Percentiles rank a stretch among this genome's conserved stretches.
Conservation (phyloP, 2,888 invertebrate species). For the Colostygia pectinataria region DNA sequence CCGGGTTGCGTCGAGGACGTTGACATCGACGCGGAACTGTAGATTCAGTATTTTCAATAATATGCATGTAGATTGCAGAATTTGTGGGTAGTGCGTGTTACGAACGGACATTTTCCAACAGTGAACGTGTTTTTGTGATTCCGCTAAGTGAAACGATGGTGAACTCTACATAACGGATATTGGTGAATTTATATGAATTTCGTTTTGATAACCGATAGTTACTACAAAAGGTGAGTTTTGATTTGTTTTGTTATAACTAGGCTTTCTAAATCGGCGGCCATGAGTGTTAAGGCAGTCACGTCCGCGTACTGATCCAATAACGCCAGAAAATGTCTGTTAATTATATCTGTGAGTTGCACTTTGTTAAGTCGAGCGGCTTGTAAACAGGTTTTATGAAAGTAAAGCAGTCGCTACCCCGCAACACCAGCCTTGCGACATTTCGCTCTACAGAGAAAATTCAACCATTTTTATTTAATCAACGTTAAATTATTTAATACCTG, state of each 20-base stretch:
- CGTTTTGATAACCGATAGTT: slow-evolving; percentile 50
- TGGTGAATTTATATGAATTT: slow-evolving; percentile 58
- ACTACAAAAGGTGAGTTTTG: slow-evolving; percentile 64
- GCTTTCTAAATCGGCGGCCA: slow-evolving; percentile 79
- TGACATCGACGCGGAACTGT: slow-evolving; percentile 65
- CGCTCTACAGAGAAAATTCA: slow-evolving; percentile 56
- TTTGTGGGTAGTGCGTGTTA: slow-evolving; percentile 70
- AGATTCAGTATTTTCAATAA: slow-evolving; percentile 56
- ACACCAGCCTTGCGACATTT: slow-evolving; percentile 57
- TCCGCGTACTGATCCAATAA: slow-evolving; percentile 45
- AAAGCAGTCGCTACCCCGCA: slow-evolving; percentile 49
- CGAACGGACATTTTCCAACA: slow-evolving; percentile 49
- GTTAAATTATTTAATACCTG: slow-evolving; percentile 31
- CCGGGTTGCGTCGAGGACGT: slow-evolving; percentile 72
- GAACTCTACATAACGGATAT: slow-evolving; percentile 69
- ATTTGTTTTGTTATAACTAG: slow-evolving; percentile 48
- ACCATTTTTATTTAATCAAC: slow-evolving; percentile 38
- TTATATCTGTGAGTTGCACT: slow-evolving; percentile 40
- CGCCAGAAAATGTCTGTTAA: slow-evolving; percentile 48
- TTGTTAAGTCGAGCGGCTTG: slow-evolving; percentile 41
- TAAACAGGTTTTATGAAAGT: slow-evolving; percentile 70
- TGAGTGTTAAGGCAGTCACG: slow-evolving; percentile 74
- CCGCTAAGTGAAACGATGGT: slow-evolving; percentile 73
- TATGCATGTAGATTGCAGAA: slow-evolving; percentile 43
- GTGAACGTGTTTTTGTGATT: slow-evolving; percentile 72